These are phyloP conservation scores for Aphelinus certus DNA, from an alignment of 1,140 invertebrate genomes.

Conservation along the genomic window DNA sequence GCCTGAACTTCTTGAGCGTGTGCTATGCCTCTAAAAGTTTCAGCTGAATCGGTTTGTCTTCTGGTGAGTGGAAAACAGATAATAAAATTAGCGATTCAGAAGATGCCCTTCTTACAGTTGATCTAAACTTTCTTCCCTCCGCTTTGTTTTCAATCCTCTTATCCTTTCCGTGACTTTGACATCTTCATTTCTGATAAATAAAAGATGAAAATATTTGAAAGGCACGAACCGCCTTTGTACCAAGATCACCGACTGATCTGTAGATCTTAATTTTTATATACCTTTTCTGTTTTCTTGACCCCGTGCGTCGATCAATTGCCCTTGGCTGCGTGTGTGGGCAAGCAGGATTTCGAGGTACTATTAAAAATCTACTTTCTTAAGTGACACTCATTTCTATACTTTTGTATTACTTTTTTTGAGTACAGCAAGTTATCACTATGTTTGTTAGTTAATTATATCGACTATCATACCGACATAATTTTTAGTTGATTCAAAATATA, in stretches of 20 bases:
- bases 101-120: too few relatives aligned
- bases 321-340: conserved; percentile 61
- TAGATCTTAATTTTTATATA: conserved; percentile 49
- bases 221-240: too few relatives aligned
- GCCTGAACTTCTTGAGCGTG: too few relatives aligned
- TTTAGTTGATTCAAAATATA: background rate
- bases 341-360: conserved; percentile 68
- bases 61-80: too few relatives aligned
- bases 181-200: too few relatives aligned
- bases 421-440: conserved; percentile 36
- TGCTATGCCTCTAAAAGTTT: too few relatives aligned
- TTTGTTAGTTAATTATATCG: conserved; percentile 40
- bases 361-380: conserved; percentile 61
- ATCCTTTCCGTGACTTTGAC: too few relatives aligned
- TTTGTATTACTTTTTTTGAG: conserved; percentile 39
- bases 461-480: conserved; percentile 24
- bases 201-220: too few relatives aligned
- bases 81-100: too few relatives aligned
- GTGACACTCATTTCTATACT: conserved; percentile 43
- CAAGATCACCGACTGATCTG: conserved; percentile 20
- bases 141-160: too few relatives aligned
- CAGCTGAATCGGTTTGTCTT: too few relatives aligned
- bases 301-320: conserved; percentile 56
- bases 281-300: conserved; percentile 64
- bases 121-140: too few relatives aligned